Conservation (phyloP, 2,113 vertebrate genomes). For the Grammomys dolichurus region DNA sequence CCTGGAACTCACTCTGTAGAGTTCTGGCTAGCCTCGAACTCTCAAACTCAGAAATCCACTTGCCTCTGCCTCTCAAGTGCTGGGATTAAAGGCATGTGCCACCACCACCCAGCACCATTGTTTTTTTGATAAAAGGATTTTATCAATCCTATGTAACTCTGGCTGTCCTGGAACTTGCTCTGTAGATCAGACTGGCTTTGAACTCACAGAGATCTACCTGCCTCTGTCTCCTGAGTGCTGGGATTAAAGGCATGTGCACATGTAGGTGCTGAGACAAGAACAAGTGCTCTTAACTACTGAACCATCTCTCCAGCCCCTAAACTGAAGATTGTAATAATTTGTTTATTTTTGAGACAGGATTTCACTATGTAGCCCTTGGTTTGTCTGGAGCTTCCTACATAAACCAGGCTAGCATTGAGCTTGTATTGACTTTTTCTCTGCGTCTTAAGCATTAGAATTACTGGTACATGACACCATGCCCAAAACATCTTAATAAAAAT, state of each 20-base stretch:
- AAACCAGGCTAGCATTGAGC: not conserved
- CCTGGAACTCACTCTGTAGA: no score
- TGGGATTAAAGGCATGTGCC: no score
- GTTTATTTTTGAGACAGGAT: not conserved
- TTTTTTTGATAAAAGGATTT: not conserved
- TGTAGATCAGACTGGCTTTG: not conserved
- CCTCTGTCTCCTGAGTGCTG: no score
- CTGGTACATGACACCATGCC: not conserved
- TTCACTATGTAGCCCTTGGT: not conserved
- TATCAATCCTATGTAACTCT: not conserved
- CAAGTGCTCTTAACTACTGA: not conserved
- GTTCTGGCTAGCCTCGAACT: no score
- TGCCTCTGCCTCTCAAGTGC: no score
- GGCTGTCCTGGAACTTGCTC: not conserved
- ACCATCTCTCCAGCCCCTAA: not conserved
- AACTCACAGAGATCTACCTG: not conserved
- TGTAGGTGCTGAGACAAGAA: not conserved
- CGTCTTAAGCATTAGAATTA: not conserved
- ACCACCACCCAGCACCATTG: no score
- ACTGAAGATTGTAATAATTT: conserved; percentile 7
- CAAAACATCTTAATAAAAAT: conserved; percentile 1
- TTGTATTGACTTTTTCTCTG: no score
- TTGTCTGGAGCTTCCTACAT: not conserved
- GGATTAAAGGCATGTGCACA: no score
- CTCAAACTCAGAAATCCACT: no score